A percentile compares a stretch with the other conserved stretches of the same genome.
These are phyloP conservation scores for Chrysina gloriosa DNA, from an alignment of 2,888 invertebrate genomes.

Conservation along the genomic window DNA sequence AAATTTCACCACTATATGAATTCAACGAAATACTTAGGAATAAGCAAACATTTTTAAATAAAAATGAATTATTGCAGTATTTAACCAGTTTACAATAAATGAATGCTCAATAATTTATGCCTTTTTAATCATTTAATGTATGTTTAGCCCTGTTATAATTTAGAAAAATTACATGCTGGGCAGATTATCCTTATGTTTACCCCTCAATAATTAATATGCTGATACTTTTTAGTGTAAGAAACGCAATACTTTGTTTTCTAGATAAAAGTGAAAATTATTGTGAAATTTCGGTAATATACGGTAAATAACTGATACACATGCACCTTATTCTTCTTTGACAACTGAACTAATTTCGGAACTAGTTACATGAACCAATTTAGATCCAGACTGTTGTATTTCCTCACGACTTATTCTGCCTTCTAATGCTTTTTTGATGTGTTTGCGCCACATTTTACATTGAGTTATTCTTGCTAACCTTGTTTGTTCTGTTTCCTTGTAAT, in stretches of 20 bases:
- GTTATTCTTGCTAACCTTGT: conserved; percentile 50
- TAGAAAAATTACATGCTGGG: no score
- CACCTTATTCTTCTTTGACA: neutral
- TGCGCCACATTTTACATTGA: conserved; percentile 58
- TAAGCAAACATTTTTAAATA: conserved; percentile 54
- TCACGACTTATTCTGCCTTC: conserved; percentile 36
- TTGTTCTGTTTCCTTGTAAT: conserved; percentile 53
- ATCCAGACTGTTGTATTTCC: neutral
- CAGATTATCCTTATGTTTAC: no score
- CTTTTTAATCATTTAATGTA: no score
- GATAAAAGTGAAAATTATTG: conserved; percentile 55
- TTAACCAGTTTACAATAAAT: conserved; percentile 14
- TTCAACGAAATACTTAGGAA: conserved; percentile 65
- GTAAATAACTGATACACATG: neutral
- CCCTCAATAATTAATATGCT: no score
- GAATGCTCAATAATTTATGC: neutral
- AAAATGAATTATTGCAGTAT: conserved; percentile 53
- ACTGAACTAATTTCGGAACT: neutral
- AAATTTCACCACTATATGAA: conserved; percentile 69
- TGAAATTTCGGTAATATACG: neutral
- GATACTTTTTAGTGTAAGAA: no score
- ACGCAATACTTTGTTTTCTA: no score
- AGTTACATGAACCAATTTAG: conserved; percentile 12
- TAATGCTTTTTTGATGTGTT: conserved; percentile 49
- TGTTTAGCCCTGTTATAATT: no score